Conservation (phyloP, 1,140 invertebrate genomes). For the Cydia pomonella region DNA sequence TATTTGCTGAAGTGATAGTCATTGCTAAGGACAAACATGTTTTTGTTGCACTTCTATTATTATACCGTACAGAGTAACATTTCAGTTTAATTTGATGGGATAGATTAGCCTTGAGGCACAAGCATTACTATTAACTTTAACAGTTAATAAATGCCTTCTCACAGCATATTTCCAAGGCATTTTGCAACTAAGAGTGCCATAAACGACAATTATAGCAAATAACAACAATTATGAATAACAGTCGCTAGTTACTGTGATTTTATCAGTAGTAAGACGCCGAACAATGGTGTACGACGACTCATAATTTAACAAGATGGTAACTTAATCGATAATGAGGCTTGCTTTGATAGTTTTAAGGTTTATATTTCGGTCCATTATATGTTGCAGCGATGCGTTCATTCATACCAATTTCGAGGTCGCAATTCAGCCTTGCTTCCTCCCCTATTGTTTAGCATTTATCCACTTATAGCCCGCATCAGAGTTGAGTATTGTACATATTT, state of each 20-base stretch:
- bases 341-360: background rate
- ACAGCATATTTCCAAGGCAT: slow-evolving; percentile 2
- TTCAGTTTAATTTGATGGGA: background rate
- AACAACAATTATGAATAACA: slow-evolving; percentile 28
- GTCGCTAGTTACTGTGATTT: slow-evolving; percentile 27
- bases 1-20: slow-evolving; percentile 42
- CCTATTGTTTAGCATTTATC: slow-evolving; percentile 37
- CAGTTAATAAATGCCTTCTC: slow-evolving; percentile 5
- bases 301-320: slow-evolving; percentile 14
- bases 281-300: slow-evolving; percentile 4
- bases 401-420: slow-evolving; percentile 52
- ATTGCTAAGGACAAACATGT: slow-evolving; percentile 33
- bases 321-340: slow-evolving; percentile 7
- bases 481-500: slow-evolving; percentile 15
- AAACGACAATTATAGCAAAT: slow-evolving; percentile 26
- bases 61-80: background rate
- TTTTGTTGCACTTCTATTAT: slow-evolving; percentile 4
- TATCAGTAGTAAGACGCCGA: slow-evolving; percentile 27
- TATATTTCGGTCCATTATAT: slow-evolving; percentile 39
- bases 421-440: slow-evolving; percentile 47
- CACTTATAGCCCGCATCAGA: slow-evolving; percentile 35
- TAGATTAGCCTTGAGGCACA: background rate
- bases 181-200: slow-evolving; percentile 12
- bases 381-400: slow-evolving; percentile 45
- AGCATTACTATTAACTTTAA: background rate